phyloP scores from a whole-genome alignment of 2,113 vertebrate genomes.

The Amazona guildingii region DNA sequence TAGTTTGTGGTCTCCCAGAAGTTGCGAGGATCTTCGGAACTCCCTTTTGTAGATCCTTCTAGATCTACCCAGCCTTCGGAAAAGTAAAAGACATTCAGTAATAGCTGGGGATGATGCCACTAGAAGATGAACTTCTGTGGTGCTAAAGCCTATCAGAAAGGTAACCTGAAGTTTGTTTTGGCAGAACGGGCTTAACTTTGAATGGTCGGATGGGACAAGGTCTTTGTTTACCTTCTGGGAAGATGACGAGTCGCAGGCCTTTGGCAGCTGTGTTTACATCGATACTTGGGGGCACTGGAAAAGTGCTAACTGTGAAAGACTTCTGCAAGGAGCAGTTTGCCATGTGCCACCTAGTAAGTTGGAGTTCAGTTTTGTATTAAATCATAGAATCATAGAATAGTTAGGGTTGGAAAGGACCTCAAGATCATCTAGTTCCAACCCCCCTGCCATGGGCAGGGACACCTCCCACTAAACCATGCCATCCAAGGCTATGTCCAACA shows the following conservation, averaged over 20 bases:
- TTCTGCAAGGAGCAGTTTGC: slow-evolving; percentile 87
- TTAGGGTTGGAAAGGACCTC: too few species aligned
- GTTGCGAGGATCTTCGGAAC: not conserved
- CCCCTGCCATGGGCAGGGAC: too few species aligned
- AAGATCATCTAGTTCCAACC: too few species aligned
- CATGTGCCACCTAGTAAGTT: slow-evolving; percentile 75
- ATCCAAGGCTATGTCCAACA: too few species aligned
- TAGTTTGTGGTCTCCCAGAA: not conserved
- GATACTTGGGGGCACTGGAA: slow-evolving; percentile 86
- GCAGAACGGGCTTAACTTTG: slow-evolving; percentile 85
- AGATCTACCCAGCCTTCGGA: not conserved
- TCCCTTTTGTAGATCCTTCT: not conserved
- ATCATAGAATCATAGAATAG: not conserved
- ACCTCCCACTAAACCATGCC: too few species aligned
- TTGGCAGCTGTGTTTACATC: slow-evolving; percentile 87
- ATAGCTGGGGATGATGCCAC: not conserved
- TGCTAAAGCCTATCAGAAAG: not conserved
- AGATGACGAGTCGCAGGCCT: slow-evolving; percentile 72
- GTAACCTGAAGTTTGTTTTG: slow-evolving; percentile 49
- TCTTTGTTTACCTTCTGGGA: slow-evolving; percentile 87
- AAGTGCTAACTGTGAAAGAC: slow-evolving; percentile 77
- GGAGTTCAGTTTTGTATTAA: not conserved
- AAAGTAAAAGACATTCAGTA: not conserved
- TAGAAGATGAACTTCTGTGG: not conserved
- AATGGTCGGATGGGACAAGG: slow-evolving; percentile 88